Evolutionary conservation across 2,113 vertebrate genomes (phyloP), one percentile per base, ranked within the genome.

Genomic region (Grus americana): DNA sequence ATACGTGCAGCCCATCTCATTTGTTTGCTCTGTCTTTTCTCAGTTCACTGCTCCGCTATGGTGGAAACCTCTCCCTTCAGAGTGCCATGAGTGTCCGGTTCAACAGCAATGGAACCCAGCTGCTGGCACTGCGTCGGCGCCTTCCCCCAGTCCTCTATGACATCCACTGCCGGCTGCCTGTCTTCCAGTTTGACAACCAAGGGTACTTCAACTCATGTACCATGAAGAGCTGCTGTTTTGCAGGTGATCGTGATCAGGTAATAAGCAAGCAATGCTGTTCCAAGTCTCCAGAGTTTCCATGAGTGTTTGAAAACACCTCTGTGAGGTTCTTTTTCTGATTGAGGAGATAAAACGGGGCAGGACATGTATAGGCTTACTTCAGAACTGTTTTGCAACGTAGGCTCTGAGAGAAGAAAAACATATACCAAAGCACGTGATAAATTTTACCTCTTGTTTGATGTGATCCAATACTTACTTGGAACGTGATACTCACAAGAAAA

Each of bases 161-260:
- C 96, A 99, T 99, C 79, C 99, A 99, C 97, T 99, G 99, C 14
- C 99, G 99, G 12, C 98, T 99, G 94, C 99, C 99, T 21, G 99
- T 99, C 97, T 99, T 99, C 98, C 99, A 99, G 98, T 99, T 99
- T 24, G 99, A 99, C 98, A 99, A 99, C 98, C 99, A 99, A 92
- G 99, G 99, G 14, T 99, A 99, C 98, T 99, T 99, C 98, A 99
- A 99, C 96, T 99, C 99, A 15, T 99, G 99, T 84, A 99, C 99
- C 84, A 99, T 99, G 99, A 99, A 99, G 96, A 99, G 99, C 97
- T 99, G 99, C 98, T 99, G 99, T 91, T 99, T 99, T 59, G 99
- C 99, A 3, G 99, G 99, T 29, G 99, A 99, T 97, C 98, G 98
- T 79, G 99, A 99, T 95, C 99, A 99, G 99, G 99, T 99, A 70